Conservation (phyloP, 2,888 invertebrate genomes). For the Noctua comes region DNA sequence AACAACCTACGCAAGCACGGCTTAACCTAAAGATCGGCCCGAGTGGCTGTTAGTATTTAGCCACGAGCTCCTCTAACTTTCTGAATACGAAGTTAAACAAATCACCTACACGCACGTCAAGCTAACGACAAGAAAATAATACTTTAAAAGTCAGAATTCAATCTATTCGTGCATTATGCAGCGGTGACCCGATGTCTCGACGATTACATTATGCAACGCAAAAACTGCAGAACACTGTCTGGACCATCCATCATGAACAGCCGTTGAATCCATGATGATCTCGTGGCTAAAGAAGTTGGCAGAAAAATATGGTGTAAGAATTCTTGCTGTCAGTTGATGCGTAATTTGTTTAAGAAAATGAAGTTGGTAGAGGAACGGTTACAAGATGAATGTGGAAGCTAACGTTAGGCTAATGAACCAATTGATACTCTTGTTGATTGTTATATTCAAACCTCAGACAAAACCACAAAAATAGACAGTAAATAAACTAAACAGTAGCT, state of each 20-base stretch:
- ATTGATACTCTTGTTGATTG: background rate
- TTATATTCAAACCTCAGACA: background rate
- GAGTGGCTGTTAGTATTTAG: background rate
- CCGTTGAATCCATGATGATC: conserved; percentile 63
- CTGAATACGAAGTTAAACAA: background rate
- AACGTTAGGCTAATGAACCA: background rate
- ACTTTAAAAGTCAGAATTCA: conserved; percentile 40
- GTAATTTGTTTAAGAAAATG: background rate
- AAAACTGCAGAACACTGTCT: conserved; percentile 75
- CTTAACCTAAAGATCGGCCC: background rate
- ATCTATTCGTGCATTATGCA: conserved; percentile 77
- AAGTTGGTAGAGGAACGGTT: background rate
- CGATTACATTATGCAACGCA: conserved; percentile 67
- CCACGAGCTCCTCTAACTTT: background rate
- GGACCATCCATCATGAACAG: conserved; percentile 68
- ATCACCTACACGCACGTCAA: background rate
- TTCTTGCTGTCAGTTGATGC: background rate
- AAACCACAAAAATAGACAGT: no score
- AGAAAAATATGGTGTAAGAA: conserved; percentile 22
- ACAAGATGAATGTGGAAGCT: background rate
- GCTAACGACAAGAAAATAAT: conserved; percentile 49
- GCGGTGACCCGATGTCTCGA: conserved; percentile 75
- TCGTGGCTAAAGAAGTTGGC: conserved; percentile 39
- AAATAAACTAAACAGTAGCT: background rate
- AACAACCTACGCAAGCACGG: no score